Conservation (phyloP, 1,140 invertebrate species). For the Ladona fulva region DNA sequence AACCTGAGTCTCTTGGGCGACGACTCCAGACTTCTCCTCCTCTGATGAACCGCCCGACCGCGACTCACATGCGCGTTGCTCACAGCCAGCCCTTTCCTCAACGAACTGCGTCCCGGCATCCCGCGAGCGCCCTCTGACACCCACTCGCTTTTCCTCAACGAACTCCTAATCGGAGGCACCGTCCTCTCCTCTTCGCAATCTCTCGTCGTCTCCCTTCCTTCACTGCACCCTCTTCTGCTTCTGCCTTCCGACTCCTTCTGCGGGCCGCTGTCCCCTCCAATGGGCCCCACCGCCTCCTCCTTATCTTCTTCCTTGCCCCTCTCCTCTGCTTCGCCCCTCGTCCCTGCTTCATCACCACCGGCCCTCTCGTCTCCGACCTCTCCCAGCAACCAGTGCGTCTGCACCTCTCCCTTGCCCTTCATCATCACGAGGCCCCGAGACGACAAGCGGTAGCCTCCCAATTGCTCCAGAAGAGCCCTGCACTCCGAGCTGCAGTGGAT, state of each 20-base stretch:
- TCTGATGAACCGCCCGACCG: not conserved
- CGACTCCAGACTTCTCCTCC: not conserved
- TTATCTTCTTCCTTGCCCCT: constrained; percentile 11
- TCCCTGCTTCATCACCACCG: constrained; percentile 19
- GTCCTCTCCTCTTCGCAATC: not conserved
- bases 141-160: not conserved
- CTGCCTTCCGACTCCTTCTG: too few species aligned
- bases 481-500: constrained; percentile 77
- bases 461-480: constrained; percentile 57
- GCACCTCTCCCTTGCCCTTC: constrained; percentile 78
- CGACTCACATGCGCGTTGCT: not conserved
- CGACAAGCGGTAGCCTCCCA: constrained; percentile 68
- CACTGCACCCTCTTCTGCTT: not conserved
- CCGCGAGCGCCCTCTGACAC: not conserved
- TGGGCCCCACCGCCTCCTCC: not conserved
- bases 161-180: not conserved
- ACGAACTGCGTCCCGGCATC: not conserved
- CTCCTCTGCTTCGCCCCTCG: constrained; percentile 16
- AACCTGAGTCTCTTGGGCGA: not conserved
- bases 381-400: constrained; percentile 79
- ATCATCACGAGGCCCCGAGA: constrained; percentile 72
- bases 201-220: not conserved
- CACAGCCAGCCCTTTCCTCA: not conserved
- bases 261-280: not conserved
- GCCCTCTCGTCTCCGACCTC: constrained; percentile 46